Conservation (phyloP, 2,797 vertebrate genomes). For the Oryzias dopingdopingensis region DNA sequence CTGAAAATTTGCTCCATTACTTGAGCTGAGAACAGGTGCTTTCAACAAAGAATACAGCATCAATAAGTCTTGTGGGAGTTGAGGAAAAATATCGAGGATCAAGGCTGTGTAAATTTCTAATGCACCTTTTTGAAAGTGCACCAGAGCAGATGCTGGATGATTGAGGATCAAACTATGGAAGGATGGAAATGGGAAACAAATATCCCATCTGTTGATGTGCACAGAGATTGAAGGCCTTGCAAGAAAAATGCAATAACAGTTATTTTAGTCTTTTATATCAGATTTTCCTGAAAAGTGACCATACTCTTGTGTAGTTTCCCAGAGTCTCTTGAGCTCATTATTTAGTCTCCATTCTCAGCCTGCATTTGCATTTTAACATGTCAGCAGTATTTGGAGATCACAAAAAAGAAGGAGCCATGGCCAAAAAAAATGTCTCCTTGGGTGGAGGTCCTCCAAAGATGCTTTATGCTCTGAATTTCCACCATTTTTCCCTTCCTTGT, state of each 20-base stretch:
- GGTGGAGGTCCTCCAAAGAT: slow-evolving; percentile 52
- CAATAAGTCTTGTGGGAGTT: slow-evolving; percentile 50
- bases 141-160: slow-evolving; percentile 34
- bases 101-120: slow-evolving; percentile 50
- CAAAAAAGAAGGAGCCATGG: slow-evolving; percentile 24
- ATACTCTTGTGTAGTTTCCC: background rate
- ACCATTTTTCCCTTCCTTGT: slow-evolving; percentile 16
- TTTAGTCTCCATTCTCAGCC: slow-evolving; percentile 19
- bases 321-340: slow-evolving; percentile 22
- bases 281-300: background rate
- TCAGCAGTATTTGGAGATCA: slow-evolving; percentile 35
- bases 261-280: slow-evolving; percentile 12
- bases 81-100: slow-evolving; percentile 63
- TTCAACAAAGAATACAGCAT: slow-evolving; percentile 61
- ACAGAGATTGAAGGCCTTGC: slow-evolving; percentile 2
- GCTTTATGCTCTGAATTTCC: slow-evolving; percentile 26
- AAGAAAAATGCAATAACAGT: slow-evolving; percentile 13
- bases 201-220: background rate
- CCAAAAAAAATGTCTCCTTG: slow-evolving; percentile 45
- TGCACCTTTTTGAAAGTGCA: slow-evolving; percentile 47
- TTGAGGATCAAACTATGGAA: slow-evolving; percentile 29
- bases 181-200: slow-evolving; percentile 28
- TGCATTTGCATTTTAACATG: slow-evolving; percentile 40
- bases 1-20: slow-evolving; percentile 58
- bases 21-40: slow-evolving; percentile 67